Conservation (phyloP, 2,888 invertebrate genomes). For the Aspidiotus destructor region DNA sequence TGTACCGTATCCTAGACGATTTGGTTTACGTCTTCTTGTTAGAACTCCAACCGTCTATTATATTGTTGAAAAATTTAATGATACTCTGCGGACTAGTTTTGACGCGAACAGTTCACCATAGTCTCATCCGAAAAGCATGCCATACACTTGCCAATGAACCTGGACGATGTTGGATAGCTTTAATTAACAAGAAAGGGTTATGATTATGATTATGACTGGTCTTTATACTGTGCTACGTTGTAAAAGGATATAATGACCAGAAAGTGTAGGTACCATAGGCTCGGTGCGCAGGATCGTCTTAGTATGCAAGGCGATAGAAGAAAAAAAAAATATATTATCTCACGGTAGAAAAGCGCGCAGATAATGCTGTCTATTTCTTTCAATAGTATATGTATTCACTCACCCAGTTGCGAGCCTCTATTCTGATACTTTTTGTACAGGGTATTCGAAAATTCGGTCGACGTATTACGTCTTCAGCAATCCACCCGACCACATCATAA, state of each 20-base stretch:
- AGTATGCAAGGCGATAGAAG: too few relatives aligned
- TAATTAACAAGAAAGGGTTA: not conserved
- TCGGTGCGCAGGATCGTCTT: too few relatives aligned
- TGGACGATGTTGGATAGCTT: not conserved
- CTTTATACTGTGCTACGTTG: too few relatives aligned
- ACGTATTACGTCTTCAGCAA: too few relatives aligned
- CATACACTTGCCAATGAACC: not conserved
- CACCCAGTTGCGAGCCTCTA: not conserved
- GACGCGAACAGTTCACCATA: not conserved
- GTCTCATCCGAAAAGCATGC: not conserved
- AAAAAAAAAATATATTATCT: too few relatives aligned
- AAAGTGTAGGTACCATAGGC: too few relatives aligned
- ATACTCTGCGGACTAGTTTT: slow-evolving; percentile 3
- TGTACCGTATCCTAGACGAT: slow-evolving; percentile 1
- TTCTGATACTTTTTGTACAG: not conserved
- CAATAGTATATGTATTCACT: too few relatives aligned
- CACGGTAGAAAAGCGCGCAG: too few relatives aligned
- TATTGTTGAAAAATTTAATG: slow-evolving; percentile 22
- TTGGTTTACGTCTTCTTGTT: not conserved
- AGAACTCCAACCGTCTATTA: slow-evolving; percentile 8
- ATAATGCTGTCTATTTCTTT: too few relatives aligned
- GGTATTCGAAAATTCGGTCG: not conserved
- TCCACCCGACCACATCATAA: too few relatives aligned
- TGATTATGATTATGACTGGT: too few relatives aligned
- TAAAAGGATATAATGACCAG: too few relatives aligned